Evolutionary conservation across 2,888 invertebrate species (phyloP).

Genomic region (Diogma glabrata): DNA sequence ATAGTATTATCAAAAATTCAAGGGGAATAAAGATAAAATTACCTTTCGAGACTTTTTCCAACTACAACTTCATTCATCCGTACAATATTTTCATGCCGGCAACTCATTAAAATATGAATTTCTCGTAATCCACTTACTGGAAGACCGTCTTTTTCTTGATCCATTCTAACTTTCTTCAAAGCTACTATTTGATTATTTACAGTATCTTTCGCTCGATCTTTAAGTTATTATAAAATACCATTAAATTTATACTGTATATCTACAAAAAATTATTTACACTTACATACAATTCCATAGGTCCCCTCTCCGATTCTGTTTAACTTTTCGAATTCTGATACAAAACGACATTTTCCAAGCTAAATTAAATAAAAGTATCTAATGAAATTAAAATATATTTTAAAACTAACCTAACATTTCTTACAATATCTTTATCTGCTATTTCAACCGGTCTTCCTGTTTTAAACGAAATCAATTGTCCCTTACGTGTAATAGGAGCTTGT

Average conservation of each 20-base stretch:
- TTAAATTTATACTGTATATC: no score
- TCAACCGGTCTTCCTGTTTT: slow-evolving; percentile 72
- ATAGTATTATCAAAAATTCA: no score
- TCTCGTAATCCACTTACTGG: slow-evolving; percentile 89
- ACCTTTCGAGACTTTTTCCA: slow-evolving; percentile 84
- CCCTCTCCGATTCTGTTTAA: slow-evolving; percentile 95
- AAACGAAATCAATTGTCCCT: slow-evolving; percentile 71
- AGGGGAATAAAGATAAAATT: no score
- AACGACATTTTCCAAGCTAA: slow-evolving; percentile 74
- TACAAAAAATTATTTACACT: no score
- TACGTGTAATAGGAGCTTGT: slow-evolving; percentile 65
- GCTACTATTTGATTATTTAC: slow-evolving; percentile 83
- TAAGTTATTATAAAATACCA: slow-evolving; percentile 19
- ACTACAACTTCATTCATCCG: slow-evolving; percentile 89
- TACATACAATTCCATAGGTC: slow-evolving; percentile 96
- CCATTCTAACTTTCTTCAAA: slow-evolving; percentile 87
- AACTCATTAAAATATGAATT: slow-evolving; percentile 84
- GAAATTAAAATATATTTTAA: no score
- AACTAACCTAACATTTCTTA: no score
- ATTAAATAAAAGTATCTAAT: no score
- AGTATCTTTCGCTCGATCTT: slow-evolving; percentile 85
- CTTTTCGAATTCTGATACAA: slow-evolving; percentile 95
- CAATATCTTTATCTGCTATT: slow-evolving; percentile 76
- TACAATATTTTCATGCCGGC: slow-evolving; percentile 91
- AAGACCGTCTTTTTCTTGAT: slow-evolving; percentile 86